phyloP scores from a whole-genome alignment of 1,140 invertebrate genomes.

The Trachelipus rathkii region DNA sequence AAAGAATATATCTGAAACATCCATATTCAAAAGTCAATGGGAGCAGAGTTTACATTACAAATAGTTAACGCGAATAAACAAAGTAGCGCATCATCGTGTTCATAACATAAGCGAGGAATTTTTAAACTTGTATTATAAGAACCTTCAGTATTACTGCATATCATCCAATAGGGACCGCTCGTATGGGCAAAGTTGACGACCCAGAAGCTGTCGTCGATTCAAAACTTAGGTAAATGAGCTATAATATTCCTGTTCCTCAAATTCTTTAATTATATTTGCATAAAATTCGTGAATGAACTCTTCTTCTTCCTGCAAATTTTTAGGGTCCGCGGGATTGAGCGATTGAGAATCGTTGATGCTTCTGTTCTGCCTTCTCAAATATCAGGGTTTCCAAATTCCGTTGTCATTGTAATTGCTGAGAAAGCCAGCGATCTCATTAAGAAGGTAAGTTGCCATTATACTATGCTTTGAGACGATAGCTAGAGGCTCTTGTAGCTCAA shows the following conservation, averaged over 20 bases:
- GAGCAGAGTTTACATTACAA: background rate
- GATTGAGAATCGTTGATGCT: conserved; percentile 65
- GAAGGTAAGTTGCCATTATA: conserved; percentile 20
- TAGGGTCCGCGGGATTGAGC: conserved; percentile 61
- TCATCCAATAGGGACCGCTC: conserved; percentile 64
- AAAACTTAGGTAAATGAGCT: conserved; percentile 53
- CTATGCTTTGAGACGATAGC: no score
- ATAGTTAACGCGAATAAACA: background rate
- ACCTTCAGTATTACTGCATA: conserved; percentile 62
- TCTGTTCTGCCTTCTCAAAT: conserved; percentile 66
- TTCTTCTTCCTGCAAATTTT: conserved; percentile 36
- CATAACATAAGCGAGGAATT: conserved; percentile 51
- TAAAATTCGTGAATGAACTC: conserved; percentile 25
- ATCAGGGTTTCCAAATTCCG: conserved; percentile 65
- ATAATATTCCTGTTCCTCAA: background rate
- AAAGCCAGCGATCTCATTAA: conserved; percentile 60
- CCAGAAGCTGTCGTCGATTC: conserved; percentile 57
- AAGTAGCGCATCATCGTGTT: background rate
- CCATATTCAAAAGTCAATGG: background rate
- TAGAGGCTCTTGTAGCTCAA: no score
- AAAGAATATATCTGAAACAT: background rate
- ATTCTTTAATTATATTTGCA: background rate
- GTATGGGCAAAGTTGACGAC: conserved; percentile 54
- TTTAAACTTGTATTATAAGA: conserved; percentile 62
- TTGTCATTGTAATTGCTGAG: conserved; percentile 63